Percentiles rank a stretch among this genome's conserved stretches.
Evolutionary conservation across 2,888 invertebrate genomes (phyloP).

Genomic region (Drosophila flavopinicola): DNA sequence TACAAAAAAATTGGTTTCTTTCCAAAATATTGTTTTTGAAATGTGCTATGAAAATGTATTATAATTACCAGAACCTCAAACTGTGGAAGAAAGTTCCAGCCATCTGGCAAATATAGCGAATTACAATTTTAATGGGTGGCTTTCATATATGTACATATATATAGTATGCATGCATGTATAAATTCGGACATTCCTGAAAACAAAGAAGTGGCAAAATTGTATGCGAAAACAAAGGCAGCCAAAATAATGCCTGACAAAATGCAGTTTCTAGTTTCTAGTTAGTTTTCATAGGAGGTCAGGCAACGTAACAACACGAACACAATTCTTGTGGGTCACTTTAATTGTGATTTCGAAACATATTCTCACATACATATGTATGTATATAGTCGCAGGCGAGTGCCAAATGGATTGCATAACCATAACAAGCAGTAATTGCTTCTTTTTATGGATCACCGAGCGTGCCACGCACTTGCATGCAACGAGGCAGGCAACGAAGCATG

Average conservation of each 20-base stretch:
- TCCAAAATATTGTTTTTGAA: too few relatives aligned
- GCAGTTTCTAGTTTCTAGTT: slow-evolving; percentile 42
- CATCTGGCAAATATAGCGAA: too few relatives aligned
- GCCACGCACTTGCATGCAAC: slow-evolving; percentile 12
- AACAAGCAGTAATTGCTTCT: slow-evolving; percentile 25
- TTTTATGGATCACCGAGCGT: slow-evolving; percentile 8
- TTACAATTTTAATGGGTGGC: too few relatives aligned
- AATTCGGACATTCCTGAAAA: slow-evolving; percentile 21
- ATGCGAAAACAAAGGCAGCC: slow-evolving; percentile 42
- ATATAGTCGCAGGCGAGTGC: slow-evolving; percentile 25
- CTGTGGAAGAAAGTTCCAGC: too few relatives aligned
- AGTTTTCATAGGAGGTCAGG: slow-evolving; percentile 32
- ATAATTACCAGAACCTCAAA: too few relatives aligned
- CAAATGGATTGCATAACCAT: slow-evolving; percentile 51
- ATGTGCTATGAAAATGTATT: too few relatives aligned
- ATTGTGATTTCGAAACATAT: slow-evolving; percentile 55
- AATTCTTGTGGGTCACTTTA: slow-evolving; percentile 33
- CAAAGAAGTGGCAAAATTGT: slow-evolving; percentile 27
- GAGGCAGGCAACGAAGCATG: neutral
- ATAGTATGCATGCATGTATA: neutral
- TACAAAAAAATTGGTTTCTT: too few relatives aligned
- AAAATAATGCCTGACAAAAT: slow-evolving; percentile 65
- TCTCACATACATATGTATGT: slow-evolving; percentile 55
- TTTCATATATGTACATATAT: neutral
- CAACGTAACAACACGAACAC: slow-evolving; percentile 43